A percentile compares a stretch with the other conserved stretches of the same genome.
Evolutionary conservation across 1,140 invertebrate genomes (phyloP).

Genomic region (Drosophila pseudoananassae): DNA sequence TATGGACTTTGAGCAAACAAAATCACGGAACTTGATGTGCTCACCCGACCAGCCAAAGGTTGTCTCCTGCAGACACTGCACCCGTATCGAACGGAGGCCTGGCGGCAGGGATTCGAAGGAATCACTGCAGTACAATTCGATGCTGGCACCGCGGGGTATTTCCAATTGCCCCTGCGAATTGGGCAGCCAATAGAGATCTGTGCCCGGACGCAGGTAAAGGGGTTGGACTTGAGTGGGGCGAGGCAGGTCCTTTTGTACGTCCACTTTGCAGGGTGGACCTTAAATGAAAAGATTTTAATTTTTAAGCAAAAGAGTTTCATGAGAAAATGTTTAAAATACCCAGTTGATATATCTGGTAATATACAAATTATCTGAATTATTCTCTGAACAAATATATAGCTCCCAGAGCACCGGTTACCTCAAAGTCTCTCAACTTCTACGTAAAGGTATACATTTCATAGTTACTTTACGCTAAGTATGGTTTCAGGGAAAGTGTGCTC

Average conservation of each 20-base stretch:
- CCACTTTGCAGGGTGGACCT: constrained; percentile 57
- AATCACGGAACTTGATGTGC: constrained; percentile 56
- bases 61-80: constrained; percentile 57
- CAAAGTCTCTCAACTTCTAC: neutral
- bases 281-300: neutral
- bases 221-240: constrained; percentile 50
- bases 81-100: constrained; percentile 23
- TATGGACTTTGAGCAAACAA: constrained; percentile 45
- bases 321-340: too few species aligned
- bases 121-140: constrained; percentile 62
- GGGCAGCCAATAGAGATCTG: constrained; percentile 66
- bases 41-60: constrained; percentile 52
- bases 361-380: too few species aligned
- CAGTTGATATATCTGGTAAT: too few species aligned
- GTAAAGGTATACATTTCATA: neutral
- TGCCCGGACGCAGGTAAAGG: constrained; percentile 58
- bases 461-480: neutral
- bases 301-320: neutral
- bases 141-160: constrained; percentile 52
- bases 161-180: constrained; percentile 53
- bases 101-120: constrained; percentile 42
- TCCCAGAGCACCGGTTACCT: neutral
- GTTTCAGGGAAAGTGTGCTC: neutral
- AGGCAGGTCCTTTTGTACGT: constrained; percentile 66
- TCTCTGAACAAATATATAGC: too few species aligned